Conservation (phyloP, 2,888 invertebrate genomes). For the Lordiphosa andalusiaca region DNA sequence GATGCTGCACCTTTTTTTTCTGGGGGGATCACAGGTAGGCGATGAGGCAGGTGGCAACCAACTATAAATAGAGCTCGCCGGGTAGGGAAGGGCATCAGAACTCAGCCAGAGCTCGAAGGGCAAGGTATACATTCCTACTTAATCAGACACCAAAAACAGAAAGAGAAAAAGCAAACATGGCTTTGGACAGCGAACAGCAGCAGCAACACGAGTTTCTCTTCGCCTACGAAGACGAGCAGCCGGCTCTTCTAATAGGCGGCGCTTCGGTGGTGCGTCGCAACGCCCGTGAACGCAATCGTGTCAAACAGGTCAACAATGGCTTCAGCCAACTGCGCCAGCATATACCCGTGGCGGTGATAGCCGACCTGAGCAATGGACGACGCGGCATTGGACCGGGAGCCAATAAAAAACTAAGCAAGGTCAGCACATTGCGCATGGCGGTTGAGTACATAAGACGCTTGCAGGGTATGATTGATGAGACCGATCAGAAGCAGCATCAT, state of each 20-base stretch:
- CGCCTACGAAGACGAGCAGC: conserved; percentile 24
- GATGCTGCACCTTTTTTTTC: conserved; percentile 10
- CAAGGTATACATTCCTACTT: conserved; percentile 35
- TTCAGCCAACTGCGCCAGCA: conserved; percentile 93
- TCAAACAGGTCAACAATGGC: conserved; percentile 96
- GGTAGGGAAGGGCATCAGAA: conserved; percentile 80
- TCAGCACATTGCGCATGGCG: conserved; percentile 92
- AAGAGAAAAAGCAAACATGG: conserved; percentile 44
- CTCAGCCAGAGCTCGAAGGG: conserved; percentile 73
- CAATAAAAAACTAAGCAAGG: conserved; percentile 92
- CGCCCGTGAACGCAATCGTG: conserved; percentile 95
- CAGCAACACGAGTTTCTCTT: conserved; percentile 11
- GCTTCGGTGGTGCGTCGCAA: conserved; percentile 94
- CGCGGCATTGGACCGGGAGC: conserved; percentile 85
- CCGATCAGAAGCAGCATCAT: conserved; percentile 45
- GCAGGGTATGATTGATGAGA: conserved; percentile 82
- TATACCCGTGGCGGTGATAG: conserved; percentile 90
- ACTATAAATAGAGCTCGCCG: conserved; percentile 72
- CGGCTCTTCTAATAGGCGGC: conserved; percentile 39
- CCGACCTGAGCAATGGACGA: conserved; percentile 85
- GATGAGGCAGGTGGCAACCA: conserved; percentile 27
- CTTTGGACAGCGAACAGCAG: conserved; percentile 60
- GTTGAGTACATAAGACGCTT: conserved; percentile 94
- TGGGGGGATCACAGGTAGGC: conserved; percentile 21
- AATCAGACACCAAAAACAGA: conserved; percentile 1